Evolutionary conservation across 1,140 invertebrate species (phyloP).

Genomic region (Sinella curviseta): DNA sequence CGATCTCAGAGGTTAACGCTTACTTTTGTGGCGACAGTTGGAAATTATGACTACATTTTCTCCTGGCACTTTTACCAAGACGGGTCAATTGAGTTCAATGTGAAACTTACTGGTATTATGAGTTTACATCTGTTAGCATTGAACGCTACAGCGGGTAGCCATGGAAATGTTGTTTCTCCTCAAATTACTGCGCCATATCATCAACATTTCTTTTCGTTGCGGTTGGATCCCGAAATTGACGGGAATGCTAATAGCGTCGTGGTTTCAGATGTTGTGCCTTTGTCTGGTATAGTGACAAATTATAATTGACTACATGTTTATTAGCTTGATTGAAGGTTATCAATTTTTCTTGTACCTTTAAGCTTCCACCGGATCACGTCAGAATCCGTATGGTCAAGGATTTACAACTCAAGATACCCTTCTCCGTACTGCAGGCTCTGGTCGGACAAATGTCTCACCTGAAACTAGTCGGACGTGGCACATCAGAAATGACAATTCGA

Average conservation of each 20-base stretch:
- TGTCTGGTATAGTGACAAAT: background rate
- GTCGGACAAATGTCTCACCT: background rate
- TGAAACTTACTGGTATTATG: background rate
- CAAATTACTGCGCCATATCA: background rate
- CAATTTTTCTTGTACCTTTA: background rate
- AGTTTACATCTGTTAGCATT: background rate
- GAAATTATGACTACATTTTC: slow-evolving; percentile 21
- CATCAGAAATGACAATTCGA: background rate
- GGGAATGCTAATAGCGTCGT: slow-evolving; percentile 1
- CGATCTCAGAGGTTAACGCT: slow-evolving; percentile 6
- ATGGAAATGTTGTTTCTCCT: background rate
- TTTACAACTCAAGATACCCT: background rate
- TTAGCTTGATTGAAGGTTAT: background rate
- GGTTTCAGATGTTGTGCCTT: background rate
- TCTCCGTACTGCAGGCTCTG: background rate
- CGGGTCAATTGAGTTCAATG: background rate
- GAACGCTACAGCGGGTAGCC: background rate
- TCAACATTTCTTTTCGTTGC: slow-evolving; percentile 10
- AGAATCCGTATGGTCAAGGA: slow-evolving; percentile 4
- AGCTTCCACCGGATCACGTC: background rate
- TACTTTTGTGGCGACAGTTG: background rate
- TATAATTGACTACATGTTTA: background rate
- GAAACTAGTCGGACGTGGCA: slow-evolving; percentile 9
- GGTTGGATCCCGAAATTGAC: slow-evolving; percentile 20
- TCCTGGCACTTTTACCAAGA: slow-evolving; percentile 11